These are phyloP conservation scores for Perithous albicinctus DNA, from an alignment of 2,888 invertebrate genomes.

Conservation along the genomic window DNA sequence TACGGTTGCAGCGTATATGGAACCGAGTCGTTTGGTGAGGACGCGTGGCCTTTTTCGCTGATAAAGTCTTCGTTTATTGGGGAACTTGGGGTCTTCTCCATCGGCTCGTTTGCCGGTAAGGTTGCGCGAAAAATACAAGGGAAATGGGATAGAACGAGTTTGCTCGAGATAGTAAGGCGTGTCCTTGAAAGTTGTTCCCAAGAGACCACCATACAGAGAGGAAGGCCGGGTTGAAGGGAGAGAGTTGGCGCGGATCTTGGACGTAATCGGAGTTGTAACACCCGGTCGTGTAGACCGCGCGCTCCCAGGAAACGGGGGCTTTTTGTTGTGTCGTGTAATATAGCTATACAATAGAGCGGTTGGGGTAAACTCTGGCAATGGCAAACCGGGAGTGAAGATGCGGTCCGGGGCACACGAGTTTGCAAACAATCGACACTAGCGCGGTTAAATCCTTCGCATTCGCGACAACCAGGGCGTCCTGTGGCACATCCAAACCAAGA, in stretches of 20 bases:
- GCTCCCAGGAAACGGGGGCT: conserved; percentile 20
- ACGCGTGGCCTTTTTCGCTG: conserved; percentile 36
- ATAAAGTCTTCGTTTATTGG: conserved; percentile 55
- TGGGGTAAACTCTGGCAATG: conserved; percentile 15
- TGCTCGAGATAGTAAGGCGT: conserved; percentile 3
- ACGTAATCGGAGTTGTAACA: conserved; percentile 50
- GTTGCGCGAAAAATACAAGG: conserved; percentile 32
- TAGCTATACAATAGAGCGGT: background rate
- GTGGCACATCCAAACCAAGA: conserved; percentile 72
- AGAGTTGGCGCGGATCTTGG: conserved; percentile 15
- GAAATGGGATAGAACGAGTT: background rate
- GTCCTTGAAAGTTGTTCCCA: conserved; percentile 70
- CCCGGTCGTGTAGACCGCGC: conserved; percentile 4
- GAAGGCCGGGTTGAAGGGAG: too few species aligned
- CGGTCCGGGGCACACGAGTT: conserved; percentile 68
- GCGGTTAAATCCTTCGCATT: conserved; percentile 71
- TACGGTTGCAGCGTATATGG: conserved; percentile 7
- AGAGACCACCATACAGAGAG: background rate
- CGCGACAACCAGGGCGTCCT: conserved; percentile 47
- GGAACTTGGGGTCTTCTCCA: conserved; percentile 52
- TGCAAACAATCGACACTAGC: conserved; percentile 76
- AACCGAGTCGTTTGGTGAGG: conserved; percentile 39
- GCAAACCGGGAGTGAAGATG: conserved; percentile 69
- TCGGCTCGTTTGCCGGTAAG: conserved; percentile 5
- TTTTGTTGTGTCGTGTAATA: too few species aligned